phyloP scores from a whole-genome alignment of 1,140 invertebrate species.

The Atta cephalotes region DNA sequence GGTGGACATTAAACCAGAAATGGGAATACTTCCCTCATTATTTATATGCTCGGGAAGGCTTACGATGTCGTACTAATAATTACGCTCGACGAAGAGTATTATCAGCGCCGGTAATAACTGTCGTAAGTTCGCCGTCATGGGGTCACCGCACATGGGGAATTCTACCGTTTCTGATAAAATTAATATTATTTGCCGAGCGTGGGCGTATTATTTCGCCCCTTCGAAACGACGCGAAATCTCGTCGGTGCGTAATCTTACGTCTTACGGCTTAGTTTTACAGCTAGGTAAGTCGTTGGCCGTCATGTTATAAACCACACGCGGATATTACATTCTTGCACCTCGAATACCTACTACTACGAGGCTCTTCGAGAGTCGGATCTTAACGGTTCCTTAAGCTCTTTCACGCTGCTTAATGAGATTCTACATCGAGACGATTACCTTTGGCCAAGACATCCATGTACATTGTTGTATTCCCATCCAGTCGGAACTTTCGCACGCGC shows the following conservation, averaged over 20 bases:
- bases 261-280: conserved; percentile 64
- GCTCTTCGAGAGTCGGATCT: conserved; percentile 9
- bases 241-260: conserved; percentile 30
- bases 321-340: conserved; percentile 58
- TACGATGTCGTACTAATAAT: conserved; percentile 32
- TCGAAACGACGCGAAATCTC: conserved; percentile 45
- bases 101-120: conserved; percentile 38
- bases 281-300: conserved; percentile 58
- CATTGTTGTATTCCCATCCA: conserved; percentile 1
- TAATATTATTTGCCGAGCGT: conserved; percentile 41
- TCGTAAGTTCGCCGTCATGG: conserved; percentile 3
- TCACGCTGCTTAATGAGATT: conserved; percentile 67
- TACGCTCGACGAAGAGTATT: conserved; percentile 35
- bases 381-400: conserved; percentile 52
- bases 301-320: conserved; percentile 55
- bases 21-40: conserved; percentile 9
- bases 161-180: conserved; percentile 40
- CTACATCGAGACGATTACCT: conserved; percentile 13
- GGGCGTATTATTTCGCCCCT: conserved; percentile 46
- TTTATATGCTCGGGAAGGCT: conserved; percentile 43
- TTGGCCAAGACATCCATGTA: background rate
- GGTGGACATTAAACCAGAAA: conserved; percentile 15
- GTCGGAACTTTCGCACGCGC: conserved; percentile 47
- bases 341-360: background rate
- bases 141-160: background rate